Percentiles rank a stretch among this genome's conserved stretches.
Conservation (phyloP, 2,797 vertebrate species). For the Capromys pilorides region DNA sequence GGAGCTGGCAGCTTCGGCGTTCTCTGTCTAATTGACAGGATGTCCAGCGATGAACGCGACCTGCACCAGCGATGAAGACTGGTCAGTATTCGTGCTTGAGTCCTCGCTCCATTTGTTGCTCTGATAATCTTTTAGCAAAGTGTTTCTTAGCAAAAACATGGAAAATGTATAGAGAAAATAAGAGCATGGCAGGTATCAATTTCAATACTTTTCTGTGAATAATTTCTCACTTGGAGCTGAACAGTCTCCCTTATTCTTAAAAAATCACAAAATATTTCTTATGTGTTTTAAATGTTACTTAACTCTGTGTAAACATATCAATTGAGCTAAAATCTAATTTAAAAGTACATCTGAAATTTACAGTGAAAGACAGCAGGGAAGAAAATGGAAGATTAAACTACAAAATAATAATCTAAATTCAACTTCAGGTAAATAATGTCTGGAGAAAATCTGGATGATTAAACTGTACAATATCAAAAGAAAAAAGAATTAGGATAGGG, state of each 20-base stretch:
- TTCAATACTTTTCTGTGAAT: background rate
- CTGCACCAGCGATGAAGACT: too few relatives aligned
- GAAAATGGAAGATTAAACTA: background rate
- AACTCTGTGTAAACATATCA: background rate
- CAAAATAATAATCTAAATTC: background rate
- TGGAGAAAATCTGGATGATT: background rate
- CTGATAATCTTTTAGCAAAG: background rate
- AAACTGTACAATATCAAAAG: background rate
- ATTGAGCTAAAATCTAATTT: background rate
- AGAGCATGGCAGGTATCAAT: background rate
- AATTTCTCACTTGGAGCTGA: background rate
- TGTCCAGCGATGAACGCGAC: accelerated
- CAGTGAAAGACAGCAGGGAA: background rate
- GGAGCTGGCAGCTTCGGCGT: accelerated
- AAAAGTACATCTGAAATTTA: background rate
- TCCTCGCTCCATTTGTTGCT: background rate
- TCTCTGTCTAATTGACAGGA: accelerated
- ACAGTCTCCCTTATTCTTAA: background rate
- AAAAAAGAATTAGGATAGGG: background rate
- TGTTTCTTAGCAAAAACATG: background rate
- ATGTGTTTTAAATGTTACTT: background rate
- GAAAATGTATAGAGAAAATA: background rate
- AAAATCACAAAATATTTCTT: background rate
- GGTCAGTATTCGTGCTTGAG: accelerated
- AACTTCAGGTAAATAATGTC: background rate